Base-by-base conservation (phyloP, 2,113 vertebrate species). In the Sakesphorus luctuosus region DNA sequence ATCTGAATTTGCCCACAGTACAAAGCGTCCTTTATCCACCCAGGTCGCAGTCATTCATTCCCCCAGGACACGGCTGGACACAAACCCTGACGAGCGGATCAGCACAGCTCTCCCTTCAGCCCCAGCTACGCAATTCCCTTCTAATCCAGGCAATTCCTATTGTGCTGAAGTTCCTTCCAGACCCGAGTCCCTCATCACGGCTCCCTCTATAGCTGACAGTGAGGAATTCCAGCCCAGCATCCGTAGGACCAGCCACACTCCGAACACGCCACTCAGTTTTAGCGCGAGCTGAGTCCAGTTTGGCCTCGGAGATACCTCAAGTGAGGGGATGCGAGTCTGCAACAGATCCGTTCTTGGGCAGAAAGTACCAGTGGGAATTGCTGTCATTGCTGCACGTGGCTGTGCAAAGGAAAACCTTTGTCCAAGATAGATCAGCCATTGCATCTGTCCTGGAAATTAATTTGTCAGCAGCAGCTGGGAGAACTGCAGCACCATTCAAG, bases 21-120 rank as follows among this genome's bases (percentile, higher is more conserved):
- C 84, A 96, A 95, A 85, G 49, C 61, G 91, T 78, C 80, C 49
- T 92, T 95, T 93, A 84, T 93, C 67, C 65, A 63, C 25, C 11
- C 36, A 65, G 38, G 76, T 78, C 0, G 1, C 26, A 33, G 0
- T 76, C 83, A 15, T 38, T 76, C 83, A 15, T 38, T 93, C 63
- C 55, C 72, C 68, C 68, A 84, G 55, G 84, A 84, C 59, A 49
- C 4, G 7, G 10, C 87, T 79, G 67, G 58, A 58, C 78, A 85
- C 53, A 76, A 84, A 79, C 31, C 71, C 68, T 26, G 19, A 75
- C 66, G 69, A 79, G 36, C 2, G 40, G 40, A 49, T 62, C 19
- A 18, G 59, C 13, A 40, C 3, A 8, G 46, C n/a, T 65, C 50
- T 87, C 44, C 53, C 77, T 46, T 43, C 55, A 62, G n/a, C 38